Percentiles rank a stretch among this genome's conserved stretches.
Conservation (phyloP, 2,888 invertebrate species). For the Synergus umbraculus region DNA sequence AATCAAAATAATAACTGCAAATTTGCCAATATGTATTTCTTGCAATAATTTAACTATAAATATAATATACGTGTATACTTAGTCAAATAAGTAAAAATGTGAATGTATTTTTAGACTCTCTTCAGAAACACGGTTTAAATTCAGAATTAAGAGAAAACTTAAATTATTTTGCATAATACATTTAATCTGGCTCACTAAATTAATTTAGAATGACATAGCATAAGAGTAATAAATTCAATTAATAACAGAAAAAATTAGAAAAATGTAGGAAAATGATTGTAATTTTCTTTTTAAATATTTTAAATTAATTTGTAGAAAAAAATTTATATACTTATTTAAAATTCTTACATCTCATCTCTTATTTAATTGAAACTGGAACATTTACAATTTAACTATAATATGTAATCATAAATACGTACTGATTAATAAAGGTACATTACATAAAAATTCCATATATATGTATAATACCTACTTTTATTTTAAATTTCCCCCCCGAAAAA, state of each 20-base stretch:
- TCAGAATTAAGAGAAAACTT: too few relatives aligned
- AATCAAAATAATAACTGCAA: background rate
- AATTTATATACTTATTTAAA: background rate
- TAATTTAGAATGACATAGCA: background rate
- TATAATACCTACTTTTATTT: too few relatives aligned
- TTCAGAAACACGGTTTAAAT: too few relatives aligned
- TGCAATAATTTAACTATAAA: background rate
- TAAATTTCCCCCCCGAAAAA: too few relatives aligned
- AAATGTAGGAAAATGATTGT: background rate
- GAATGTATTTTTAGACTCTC: background rate
- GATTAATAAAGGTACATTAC: too few relatives aligned
- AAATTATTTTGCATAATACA: too few relatives aligned
- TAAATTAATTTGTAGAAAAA: too few relatives aligned
- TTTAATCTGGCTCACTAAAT: background rate
- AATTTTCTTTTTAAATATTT: background rate
- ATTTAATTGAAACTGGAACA: too few relatives aligned
- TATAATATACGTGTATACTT: conserved; percentile 12
- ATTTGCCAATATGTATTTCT: conserved; percentile 1
- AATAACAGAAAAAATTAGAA: background rate
- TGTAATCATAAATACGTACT: too few relatives aligned
- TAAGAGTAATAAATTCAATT: background rate
- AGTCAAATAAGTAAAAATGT: conserved; percentile 11
- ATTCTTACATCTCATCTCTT: background rate
- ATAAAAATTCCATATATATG: too few relatives aligned
- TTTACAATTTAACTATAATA: too few relatives aligned